These are phyloP conservation scores for Melangyna quadrimaculata DNA, from an alignment of 2,888 invertebrate genomes.

Conservation along the genomic window DNA sequence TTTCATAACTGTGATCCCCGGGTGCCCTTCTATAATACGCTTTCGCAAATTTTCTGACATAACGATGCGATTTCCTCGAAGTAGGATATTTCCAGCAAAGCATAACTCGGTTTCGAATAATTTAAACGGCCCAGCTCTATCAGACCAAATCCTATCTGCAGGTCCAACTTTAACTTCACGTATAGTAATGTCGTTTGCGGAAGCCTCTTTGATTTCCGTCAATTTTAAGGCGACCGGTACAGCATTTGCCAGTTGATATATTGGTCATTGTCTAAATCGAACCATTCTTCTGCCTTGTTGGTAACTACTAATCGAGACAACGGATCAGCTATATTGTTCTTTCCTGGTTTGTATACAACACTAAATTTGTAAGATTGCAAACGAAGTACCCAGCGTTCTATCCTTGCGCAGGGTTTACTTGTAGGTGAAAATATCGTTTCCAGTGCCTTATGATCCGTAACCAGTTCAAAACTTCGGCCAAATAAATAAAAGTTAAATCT, in stretches of 20 bases:
- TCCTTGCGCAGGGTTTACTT: conserved; percentile 72
- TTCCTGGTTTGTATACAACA: conserved; percentile 64
- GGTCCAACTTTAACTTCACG: background rate
- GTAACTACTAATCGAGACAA: conserved; percentile 31
- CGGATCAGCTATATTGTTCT: conserved; percentile 75
- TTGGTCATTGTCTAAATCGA: conserved; percentile 41
- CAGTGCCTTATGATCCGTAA: too few relatives aligned
- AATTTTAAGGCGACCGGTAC: background rate
- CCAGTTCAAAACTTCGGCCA: background rate
- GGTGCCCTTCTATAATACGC: conserved; percentile 36
- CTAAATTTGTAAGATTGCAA: conserved; percentile 69
- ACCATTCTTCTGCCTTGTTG: too few relatives aligned
- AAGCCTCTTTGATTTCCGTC: background rate
- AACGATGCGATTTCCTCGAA: background rate
- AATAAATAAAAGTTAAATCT: background rate
- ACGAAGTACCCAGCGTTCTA: conserved; percentile 73
- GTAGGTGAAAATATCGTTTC: background rate
- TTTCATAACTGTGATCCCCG: background rate
- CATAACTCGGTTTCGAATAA: background rate
- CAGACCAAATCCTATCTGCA: background rate
- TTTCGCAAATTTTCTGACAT: too few relatives aligned
- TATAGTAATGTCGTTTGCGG: background rate
- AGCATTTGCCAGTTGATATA: background rate
- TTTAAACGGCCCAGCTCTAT: background rate
- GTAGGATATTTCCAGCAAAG: conserved; percentile 27